A percentile compares a stretch with the other conserved stretches of the same genome.
Evolutionary conservation across 1,140 invertebrate species (phyloP).

Genomic region (Euglossa dilemma): DNA sequence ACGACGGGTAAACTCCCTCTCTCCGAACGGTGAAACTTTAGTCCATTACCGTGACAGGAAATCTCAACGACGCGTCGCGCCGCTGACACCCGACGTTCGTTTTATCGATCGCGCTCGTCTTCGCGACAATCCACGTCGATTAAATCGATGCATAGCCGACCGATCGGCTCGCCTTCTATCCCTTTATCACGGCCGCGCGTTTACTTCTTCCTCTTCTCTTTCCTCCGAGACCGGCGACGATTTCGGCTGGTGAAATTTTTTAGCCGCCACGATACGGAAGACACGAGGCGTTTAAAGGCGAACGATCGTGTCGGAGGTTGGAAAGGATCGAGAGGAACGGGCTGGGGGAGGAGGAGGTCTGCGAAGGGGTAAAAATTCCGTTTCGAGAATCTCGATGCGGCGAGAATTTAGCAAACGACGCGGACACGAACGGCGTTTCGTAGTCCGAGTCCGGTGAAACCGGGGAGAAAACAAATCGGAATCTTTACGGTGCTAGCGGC

Average conservation of each 20-base stretch:
- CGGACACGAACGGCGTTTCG: slow-evolving; percentile 14
- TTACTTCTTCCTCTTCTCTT: background rate
- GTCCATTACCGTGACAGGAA: slow-evolving; percentile 9
- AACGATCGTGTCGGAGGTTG: background rate
- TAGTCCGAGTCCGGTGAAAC: slow-evolving; percentile 22
- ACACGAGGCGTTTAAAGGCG: slow-evolving; percentile 6
- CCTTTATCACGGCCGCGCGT: slow-evolving; percentile 69
- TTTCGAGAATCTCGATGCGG: background rate
- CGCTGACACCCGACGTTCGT: slow-evolving; percentile 32
- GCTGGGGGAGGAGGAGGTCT: no score
- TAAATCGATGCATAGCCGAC: slow-evolving; percentile 71
- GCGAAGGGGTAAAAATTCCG: background rate
- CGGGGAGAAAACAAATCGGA: slow-evolving; percentile 55
- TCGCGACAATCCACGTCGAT: slow-evolving; percentile 51
- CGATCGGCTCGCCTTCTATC: slow-evolving; percentile 77
- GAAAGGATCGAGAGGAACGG: no score
- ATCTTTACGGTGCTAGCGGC: slow-evolving; percentile 56
- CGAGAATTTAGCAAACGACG: slow-evolving; percentile 16
- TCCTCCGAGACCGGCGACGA: background rate
- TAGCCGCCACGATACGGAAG: background rate
- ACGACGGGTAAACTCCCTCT: background rate
- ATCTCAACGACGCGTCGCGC: slow-evolving; percentile 7
- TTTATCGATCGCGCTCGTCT: slow-evolving; percentile 43
- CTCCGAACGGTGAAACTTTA: slow-evolving; percentile 2
- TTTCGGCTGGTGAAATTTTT: slow-evolving; percentile 15